Percentiles rank a stretch among this genome's conserved stretches.
Evolutionary conservation across 2,113 vertebrate species (phyloP).

Genomic region (Cyanistes caeruleus): DNA sequence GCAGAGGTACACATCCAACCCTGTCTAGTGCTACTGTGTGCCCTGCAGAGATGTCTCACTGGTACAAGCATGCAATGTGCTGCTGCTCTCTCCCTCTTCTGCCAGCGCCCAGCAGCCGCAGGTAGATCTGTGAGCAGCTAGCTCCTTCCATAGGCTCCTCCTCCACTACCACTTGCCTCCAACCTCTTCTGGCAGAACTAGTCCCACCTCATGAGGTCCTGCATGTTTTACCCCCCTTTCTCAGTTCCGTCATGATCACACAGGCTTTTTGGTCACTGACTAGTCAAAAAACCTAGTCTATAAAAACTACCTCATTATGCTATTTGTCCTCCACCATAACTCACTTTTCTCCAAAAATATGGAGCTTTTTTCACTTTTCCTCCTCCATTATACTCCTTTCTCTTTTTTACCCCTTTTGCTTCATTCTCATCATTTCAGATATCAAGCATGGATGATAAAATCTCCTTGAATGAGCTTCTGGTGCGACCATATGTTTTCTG

Average conservation of each 20-base stretch:
- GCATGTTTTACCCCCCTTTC: background rate
- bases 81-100: background rate
- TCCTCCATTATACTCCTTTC: background rate
- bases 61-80: fast-evolving
- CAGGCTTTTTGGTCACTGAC: background rate
- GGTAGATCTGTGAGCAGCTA: background rate
- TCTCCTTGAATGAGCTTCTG: background rate
- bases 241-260: background rate
- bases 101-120: background rate
- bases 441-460: background rate
- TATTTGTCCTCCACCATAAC: background rate
- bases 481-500: background rate
- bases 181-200: background rate
- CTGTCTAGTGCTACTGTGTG: fast-evolving
- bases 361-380: background rate
- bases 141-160: background rate
- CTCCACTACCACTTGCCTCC: background rate
- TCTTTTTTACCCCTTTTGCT: background rate
- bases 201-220: background rate
- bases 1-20: background rate
- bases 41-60: background rate
- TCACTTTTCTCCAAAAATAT: background rate
- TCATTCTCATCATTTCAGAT: background rate
- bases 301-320: background rate
- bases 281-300: background rate